Base-by-base conservation (phyloP, 2,888 invertebrate species). In the Cecidostiba fungosa region DNA sequence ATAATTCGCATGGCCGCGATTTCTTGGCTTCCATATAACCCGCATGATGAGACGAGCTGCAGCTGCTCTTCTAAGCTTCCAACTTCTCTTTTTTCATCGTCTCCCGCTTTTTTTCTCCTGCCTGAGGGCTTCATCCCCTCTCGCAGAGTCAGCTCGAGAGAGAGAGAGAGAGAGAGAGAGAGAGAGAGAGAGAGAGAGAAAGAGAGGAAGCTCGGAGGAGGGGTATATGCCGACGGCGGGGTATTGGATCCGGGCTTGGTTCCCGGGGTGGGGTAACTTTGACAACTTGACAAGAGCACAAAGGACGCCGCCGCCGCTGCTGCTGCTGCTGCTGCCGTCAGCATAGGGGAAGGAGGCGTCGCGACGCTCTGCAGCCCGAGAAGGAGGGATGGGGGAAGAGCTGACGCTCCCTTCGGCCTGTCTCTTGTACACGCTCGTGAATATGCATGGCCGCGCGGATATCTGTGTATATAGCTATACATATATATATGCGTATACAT, bases 231-330 rank as follows among this genome's bases (percentile, higher is more conserved):
- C 70, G 78, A 70, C 76, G 83, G n/a, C 47, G 69, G 84, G 84
- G 77, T 84, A 86, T 86, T 86, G 86, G 86, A 84, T 84, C 81
- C 77, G 81, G 73, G 84, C 81, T 81, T 26, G 5, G 76, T 54
- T 78, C 78, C 36, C 47, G 59, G 86, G 85, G 86, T 82, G 91
- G 93, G 93, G 92, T 91, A 92, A 92, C 92, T 93, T 93, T 93
- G 93, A 93, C 93, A 93, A 92, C 90, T 93, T 93, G 93, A 93
- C 93, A 92, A 91, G 93, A 93, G 92, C 91, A 93, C 92, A 93
- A 93, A 93, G 92, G 92, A 23, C n/a, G 77, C 74, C 69, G 69
- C 79, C 26, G 66, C 36, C n/a, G 81, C 69, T 50, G 66, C 79
- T 29, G 66, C 77, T 39, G 70, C 69, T 50, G 23, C 66, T 62